Evolutionary conservation across 2,113 vertebrate species (phyloP).

Genomic region (Pogona vitticeps): DNA sequence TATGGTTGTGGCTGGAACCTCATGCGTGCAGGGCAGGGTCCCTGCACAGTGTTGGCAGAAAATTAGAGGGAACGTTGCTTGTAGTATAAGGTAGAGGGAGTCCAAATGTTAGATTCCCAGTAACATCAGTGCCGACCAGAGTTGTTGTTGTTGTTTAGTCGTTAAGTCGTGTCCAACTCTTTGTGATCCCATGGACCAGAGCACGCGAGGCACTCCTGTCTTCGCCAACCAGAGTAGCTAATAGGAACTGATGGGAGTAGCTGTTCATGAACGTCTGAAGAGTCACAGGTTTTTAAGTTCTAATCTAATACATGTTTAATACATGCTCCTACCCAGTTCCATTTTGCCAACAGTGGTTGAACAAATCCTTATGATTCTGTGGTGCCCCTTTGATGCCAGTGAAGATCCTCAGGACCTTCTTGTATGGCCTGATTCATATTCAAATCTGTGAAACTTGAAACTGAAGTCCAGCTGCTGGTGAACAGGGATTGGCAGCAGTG

Average conservation of each 20-base stretch:
- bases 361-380: background rate
- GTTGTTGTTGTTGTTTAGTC: too few relatives aligned
- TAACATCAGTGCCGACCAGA: too few relatives aligned
- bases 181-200: too few relatives aligned
- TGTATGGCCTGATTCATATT: background rate
- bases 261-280: background rate
- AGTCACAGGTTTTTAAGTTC: background rate
- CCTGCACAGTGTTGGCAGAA: too few relatives aligned
- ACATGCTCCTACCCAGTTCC: background rate
- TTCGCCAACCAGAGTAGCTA: too few relatives aligned
- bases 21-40: too few relatives aligned
- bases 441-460: constrained; percentile 43
- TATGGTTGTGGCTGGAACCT: too few relatives aligned
- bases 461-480: constrained; percentile 32
- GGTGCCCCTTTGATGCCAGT: background rate
- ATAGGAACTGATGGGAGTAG: background rate
- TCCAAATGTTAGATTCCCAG: background rate
- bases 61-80: too few relatives aligned
- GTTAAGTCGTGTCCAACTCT: too few relatives aligned
- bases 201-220: too few relatives aligned
- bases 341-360: background rate
- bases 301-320: constrained; percentile 16
- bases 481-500: too few relatives aligned
- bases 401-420: background rate
- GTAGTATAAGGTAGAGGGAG: background rate